Evolutionary conservation across 2,888 invertebrate species (phyloP).

Genomic region (Notodonta dromedarius): DNA sequence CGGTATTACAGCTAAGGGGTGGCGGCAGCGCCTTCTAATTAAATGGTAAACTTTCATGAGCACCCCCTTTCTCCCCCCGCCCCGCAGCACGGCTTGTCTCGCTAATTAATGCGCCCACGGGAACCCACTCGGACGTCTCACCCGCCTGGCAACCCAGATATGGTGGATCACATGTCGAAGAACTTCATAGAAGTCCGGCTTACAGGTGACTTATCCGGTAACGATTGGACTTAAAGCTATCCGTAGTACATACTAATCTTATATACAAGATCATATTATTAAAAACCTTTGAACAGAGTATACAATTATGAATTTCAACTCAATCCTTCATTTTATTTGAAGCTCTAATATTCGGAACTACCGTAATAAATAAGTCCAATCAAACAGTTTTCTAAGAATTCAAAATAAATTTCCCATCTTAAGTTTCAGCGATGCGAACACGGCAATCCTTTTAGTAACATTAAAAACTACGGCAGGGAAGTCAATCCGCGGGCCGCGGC

Average conservation of each 20-base stretch:
- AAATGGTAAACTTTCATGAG: conserved; percentile 84
- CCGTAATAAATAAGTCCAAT: conserved; percentile 13
- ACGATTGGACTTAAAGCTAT: too few relatives aligned
- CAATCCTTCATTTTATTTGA: too few relatives aligned
- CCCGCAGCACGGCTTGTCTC: conserved; percentile 41
- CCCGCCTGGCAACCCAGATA: conserved; percentile 45
- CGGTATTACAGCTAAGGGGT: conserved; percentile 72
- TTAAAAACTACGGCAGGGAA: conserved; percentile 72
- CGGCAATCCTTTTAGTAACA: conserved; percentile 80
- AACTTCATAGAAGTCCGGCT: conserved; percentile 1
- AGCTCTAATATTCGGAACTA: conserved; percentile 1
- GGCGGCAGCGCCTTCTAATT: conserved; percentile 76
- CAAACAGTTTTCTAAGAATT: conserved; percentile 24
- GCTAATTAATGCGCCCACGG: conserved; percentile 82
- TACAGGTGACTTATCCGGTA: neutral
- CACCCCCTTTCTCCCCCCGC: conserved; percentile 54
- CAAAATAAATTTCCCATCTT: conserved; percentile 46
- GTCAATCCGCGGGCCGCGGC: conserved; percentile 64
- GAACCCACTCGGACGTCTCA: conserved; percentile 61
- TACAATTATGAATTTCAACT: too few relatives aligned
- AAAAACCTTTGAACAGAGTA: too few relatives aligned
- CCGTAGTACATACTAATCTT: too few relatives aligned
- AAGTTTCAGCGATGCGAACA: conserved; percentile 72
- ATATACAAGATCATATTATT: too few relatives aligned
- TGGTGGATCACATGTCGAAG: conserved; percentile 42